phyloP scores from a whole-genome alignment of 1,140 invertebrate species.

The Globodera ellingtonae region DNA sequence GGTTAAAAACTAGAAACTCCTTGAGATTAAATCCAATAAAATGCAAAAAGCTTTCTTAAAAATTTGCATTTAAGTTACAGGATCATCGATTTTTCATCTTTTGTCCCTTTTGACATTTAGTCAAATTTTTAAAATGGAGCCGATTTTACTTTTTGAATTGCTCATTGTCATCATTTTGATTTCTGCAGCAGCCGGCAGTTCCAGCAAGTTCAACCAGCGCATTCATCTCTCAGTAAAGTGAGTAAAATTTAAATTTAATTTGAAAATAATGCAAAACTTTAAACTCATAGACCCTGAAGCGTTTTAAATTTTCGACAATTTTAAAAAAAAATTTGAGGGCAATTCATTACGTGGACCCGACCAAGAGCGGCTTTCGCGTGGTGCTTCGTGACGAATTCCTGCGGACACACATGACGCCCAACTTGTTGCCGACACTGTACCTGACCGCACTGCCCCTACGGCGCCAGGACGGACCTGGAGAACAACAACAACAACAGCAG shows the following conservation, averaged over 20 bases:
- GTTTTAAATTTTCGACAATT: not conserved
- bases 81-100: too few species aligned
- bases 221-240: conserved; percentile 44
- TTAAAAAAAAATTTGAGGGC: conserved; percentile 28
- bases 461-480: conserved; percentile 31
- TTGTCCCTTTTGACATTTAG: too few species aligned
- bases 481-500: not conserved
- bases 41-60: too few species aligned
- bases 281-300: not conserved
- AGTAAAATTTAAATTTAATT: conserved; percentile 9
- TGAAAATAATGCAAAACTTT: not conserved
- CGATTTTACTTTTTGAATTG: too few species aligned
- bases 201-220: conserved; percentile 45
- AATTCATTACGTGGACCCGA: conserved; percentile 54
- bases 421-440: conserved; percentile 47
- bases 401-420: conserved; percentile 47
- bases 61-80: too few species aligned
- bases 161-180: too few species aligned
- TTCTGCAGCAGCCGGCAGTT: not conserved
- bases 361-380: conserved; percentile 48
- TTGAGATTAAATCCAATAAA: too few species aligned
- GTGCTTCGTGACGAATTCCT: conserved; percentile 50
- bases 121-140: too few species aligned
- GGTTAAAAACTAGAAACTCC: too few species aligned
- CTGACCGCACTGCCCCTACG: conserved; percentile 50